A percentile compares a stretch with the other conserved stretches of the same genome.
phyloP scores from a whole-genome alignment of 2,888 invertebrate species.

The Aphidoletes aphidimyza region DNA sequence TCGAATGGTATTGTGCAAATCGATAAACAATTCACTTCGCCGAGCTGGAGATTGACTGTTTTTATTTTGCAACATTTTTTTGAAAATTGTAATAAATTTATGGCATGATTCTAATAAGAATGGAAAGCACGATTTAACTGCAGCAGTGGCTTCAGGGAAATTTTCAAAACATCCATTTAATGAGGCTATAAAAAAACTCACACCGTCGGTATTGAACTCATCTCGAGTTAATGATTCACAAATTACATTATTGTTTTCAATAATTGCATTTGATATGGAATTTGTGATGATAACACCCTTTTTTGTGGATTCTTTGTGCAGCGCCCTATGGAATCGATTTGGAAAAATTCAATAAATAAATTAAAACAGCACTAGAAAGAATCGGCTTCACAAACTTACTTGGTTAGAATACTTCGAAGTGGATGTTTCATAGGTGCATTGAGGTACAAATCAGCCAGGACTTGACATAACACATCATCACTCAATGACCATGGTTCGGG shows the following conservation, averaged over 20 bases:
- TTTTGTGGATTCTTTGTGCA: background rate
- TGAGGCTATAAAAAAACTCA: slow-evolving; percentile 60
- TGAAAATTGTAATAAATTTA: slow-evolving; percentile 60
- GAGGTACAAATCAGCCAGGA: slow-evolving; percentile 64
- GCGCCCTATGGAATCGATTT: background rate
- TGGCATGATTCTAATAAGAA: slow-evolving; percentile 58
- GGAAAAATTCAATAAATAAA: background rate
- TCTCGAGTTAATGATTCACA: background rate
- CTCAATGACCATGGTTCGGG: background rate
- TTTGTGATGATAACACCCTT: background rate
- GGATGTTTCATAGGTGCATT: slow-evolving; percentile 65
- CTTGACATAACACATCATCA: slow-evolving; percentile 57
- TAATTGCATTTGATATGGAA: background rate
- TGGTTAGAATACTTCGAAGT: slow-evolving; percentile 64
- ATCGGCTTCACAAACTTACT: slow-evolving; percentile 60
- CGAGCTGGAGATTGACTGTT: slow-evolving; percentile 62
- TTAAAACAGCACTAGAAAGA: background rate
- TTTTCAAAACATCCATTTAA: slow-evolving; percentile 64
- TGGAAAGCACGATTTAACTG: slow-evolving; percentile 60
- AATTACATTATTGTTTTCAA: background rate
- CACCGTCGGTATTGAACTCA: slow-evolving; percentile 55
- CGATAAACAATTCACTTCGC: slow-evolving; percentile 63
- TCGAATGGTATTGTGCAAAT: slow-evolving; percentile 66
- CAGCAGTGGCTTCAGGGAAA: slow-evolving; percentile 62
- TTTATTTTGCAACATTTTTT: slow-evolving; percentile 61